Evolutionary conservation across 2,797 vertebrate genomes (phyloP).

Genomic region (Capromys pilorides): DNA sequence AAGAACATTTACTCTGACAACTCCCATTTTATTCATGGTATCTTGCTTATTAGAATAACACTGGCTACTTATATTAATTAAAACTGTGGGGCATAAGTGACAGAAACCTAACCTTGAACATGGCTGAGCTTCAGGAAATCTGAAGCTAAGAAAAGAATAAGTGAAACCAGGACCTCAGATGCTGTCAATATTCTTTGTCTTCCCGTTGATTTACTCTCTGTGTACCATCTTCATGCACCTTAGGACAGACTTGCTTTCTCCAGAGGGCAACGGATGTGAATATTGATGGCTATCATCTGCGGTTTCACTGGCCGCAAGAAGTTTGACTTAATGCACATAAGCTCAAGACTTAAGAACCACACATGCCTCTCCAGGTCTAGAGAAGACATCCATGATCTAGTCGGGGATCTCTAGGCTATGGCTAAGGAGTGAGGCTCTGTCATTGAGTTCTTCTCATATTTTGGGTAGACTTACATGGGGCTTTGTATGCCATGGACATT

Average conservation of each 20-base stretch:
- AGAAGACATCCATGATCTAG: not conserved
- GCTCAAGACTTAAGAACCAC: not conserved
- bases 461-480: not conserved
- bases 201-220: not conserved
- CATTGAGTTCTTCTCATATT: not conserved
- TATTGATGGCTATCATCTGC: not conserved
- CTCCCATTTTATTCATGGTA: not conserved
- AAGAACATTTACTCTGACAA: not conserved
- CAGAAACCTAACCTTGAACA: not conserved
- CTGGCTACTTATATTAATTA: not conserved
- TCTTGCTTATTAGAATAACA: not conserved
- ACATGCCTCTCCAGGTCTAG: not conserved
- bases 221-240: no score
- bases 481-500: not conserved
- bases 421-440: not conserved
- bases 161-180: not conserved
- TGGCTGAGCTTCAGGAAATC: not conserved
- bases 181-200: not conserved
- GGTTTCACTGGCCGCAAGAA: not conserved
- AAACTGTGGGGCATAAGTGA: not conserved
- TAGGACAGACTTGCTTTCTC: not conserved
- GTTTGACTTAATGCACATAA: not conserved
- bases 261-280: not conserved
- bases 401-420: not conserved
- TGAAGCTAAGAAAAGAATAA: not conserved